phyloP scores from a whole-genome alignment of 2,888 invertebrate species.

The Lordiphosa fenestrarum region DNA sequence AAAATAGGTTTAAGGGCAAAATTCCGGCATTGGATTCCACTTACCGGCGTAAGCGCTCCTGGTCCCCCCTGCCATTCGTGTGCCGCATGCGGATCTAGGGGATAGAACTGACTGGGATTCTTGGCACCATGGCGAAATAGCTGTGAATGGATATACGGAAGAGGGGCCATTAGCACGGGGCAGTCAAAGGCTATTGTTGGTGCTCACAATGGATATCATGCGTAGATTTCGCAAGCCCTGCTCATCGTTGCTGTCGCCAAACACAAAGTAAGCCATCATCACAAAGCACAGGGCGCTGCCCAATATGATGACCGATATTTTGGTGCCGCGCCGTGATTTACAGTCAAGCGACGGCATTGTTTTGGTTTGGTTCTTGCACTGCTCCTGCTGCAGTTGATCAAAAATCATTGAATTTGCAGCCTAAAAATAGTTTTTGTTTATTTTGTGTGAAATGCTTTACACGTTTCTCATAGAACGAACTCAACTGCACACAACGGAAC shows the following conservation, averaged over 20 bases:
- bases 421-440: constrained; percentile 72
- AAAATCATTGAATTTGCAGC: constrained; percentile 43
- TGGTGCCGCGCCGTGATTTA: constrained; percentile 75
- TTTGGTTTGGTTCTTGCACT: constrained; percentile 9
- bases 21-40: constrained; percentile 2
- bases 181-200: neutral
- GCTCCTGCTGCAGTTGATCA: constrained; percentile 52
- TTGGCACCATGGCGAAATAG: constrained; percentile 80
- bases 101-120: constrained; percentile 87
- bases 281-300: constrained; percentile 76
- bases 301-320: constrained; percentile 78
- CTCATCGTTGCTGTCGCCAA: constrained; percentile 78
- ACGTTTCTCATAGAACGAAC: constrained; percentile 13
- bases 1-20: constrained; percentile 2
- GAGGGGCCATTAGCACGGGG: neutral
- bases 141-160: constrained; percentile 40
- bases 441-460: constrained; percentile 40
- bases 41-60: constrained; percentile 86
- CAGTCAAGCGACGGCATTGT: constrained; percentile 71
- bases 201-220: constrained; percentile 79
- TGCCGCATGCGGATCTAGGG: constrained; percentile 89
- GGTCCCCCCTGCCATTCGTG: constrained; percentile 91
- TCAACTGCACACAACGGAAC: constrained; percentile 31
- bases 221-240: constrained; percentile 76
- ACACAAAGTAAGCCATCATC: constrained; percentile 79